Evolutionary conservation across 1,140 invertebrate genomes (phyloP), one percentile per base, ranked within the genome.

Genomic region (Diachasmimorpha longicaudata): DNA sequence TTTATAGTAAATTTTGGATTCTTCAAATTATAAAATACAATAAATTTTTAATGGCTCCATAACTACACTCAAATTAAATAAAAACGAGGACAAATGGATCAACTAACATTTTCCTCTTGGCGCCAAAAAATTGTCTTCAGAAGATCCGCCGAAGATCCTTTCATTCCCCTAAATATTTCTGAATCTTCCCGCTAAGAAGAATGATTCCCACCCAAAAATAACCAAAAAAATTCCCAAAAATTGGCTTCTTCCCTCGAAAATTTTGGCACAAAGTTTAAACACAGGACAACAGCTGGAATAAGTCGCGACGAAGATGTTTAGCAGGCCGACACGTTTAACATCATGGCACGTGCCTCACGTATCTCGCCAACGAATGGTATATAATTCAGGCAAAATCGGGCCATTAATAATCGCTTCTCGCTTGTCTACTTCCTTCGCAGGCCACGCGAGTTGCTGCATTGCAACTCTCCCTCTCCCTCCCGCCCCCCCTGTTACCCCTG

Each of bases 371-470:
- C 10, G 67, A 74, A 74, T 48, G 58, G 70, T 66, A 79, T 78
- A 81, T 81, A 80, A 81, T 80, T 81, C 79, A 81, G 74, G 76
- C 77, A 79, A 76, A 74, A 76, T 55, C 74, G 66, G 63, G 79
- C 80, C 75, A 80, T 81, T 81, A 80, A 80, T 81, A 81, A 81
- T 81, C 68, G 80, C 46, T 73, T 73, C 63, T 78, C 75, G 79
- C 79, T 78, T 66, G 63, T 66, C 63, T 66, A 25, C 63, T 76
- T 76, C 75, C 72, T 70, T 73, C 78, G 74, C 74, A 78, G 80
- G 72, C 77, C 72, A 77, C 74, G 58, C 66, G 70, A 75, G 76
- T 76, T 58, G 76, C 23, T 19, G 21, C 52, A 46, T 46, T 58
- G n/a, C 52, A 13, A 6, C 52, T 58, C n/a, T 16, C 19, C n/a